Conservation (phyloP, 2,797 vertebrate species). For the Coreius guichenoti region DNA sequence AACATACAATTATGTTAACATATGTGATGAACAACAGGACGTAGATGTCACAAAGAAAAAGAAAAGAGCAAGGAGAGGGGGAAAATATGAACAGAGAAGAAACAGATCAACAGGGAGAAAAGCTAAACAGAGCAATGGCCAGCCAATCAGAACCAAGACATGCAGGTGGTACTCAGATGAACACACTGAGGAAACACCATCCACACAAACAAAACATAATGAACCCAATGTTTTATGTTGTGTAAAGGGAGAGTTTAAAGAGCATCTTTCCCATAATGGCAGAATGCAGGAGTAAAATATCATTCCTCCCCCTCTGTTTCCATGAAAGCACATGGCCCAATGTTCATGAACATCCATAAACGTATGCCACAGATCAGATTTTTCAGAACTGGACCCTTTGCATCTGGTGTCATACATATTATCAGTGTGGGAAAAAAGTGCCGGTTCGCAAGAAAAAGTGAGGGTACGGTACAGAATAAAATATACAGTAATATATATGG, state of each 20-base stretch:
- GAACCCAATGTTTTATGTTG: constrained; percentile 29
- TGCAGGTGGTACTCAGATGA: constrained; percentile 54
- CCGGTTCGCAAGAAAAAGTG: too few relatives aligned
- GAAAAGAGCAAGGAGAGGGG: not conserved
- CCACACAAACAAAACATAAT: constrained; percentile 48
- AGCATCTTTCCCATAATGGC: not conserved
- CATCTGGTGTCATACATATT: not conserved
- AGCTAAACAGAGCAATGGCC: constrained; percentile 5
- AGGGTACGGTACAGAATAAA: too few relatives aligned
- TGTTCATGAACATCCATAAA: not conserved
- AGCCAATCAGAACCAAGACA: constrained; percentile 27
- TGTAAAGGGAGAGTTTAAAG: constrained; percentile 35
- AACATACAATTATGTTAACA: not conserved
- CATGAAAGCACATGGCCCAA: constrained; percentile 4
- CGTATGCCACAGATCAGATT: not conserved
- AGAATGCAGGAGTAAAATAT: not conserved
- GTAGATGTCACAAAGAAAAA: not conserved
- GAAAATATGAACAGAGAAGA: not conserved
- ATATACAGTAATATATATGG: too few relatives aligned
- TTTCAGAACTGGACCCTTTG: not conserved
- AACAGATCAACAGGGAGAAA: not conserved
- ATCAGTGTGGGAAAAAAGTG: too few relatives aligned
- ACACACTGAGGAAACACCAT: constrained; percentile 39
- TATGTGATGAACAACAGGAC: not conserved
- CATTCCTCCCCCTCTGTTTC: not conserved